These are phyloP conservation scores for Enteromius thamalakanensis DNA, from an alignment of 2,797 vertebrate genomes.

Conservation along the genomic window DNA sequence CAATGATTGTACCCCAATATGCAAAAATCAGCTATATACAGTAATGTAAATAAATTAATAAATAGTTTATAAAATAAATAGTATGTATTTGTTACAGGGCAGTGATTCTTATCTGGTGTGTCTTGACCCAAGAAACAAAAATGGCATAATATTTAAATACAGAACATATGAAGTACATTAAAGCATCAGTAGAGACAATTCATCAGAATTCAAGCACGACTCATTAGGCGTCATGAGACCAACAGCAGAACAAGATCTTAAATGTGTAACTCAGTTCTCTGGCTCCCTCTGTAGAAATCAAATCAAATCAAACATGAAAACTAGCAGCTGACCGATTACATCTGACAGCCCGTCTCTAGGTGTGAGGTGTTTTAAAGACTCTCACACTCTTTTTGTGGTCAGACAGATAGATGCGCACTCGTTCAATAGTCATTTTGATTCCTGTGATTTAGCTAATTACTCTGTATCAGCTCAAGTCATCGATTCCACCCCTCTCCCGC, in stretches of 20 bases:
- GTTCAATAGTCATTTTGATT: slow-evolving; percentile 55
- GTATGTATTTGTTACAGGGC: neutral
- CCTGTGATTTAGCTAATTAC: slow-evolving; percentile 55
- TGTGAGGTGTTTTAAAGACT: slow-evolving; percentile 16
- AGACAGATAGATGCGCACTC: slow-evolving; percentile 36
- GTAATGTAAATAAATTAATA: too few relatives aligned
- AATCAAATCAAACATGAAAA: slow-evolving; percentile 17
- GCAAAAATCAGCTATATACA: too few relatives aligned
- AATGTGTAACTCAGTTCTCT: neutral
- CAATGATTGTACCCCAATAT: too few relatives aligned
- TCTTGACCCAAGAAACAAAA: neutral
- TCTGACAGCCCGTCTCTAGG: slow-evolving; percentile 34
- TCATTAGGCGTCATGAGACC: neutral
- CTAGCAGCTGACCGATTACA: slow-evolving; percentile 4
- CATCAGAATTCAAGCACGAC: slow-evolving; percentile 1
- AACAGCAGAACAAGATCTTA: neutral
- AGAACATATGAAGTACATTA: slow-evolving; percentile 3
- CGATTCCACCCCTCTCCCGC: slow-evolving; percentile 39
- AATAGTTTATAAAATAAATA: neutral
- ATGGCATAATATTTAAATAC: neutral
- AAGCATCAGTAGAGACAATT: neutral
- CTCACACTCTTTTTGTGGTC: slow-evolving; percentile 18
- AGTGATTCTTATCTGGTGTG: neutral
- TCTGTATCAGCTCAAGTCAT: slow-evolving; percentile 48
- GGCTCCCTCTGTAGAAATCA: neutral